phyloP scores from a whole-genome alignment of 2,113 vertebrate genomes.

The Gavialis gangeticus region DNA sequence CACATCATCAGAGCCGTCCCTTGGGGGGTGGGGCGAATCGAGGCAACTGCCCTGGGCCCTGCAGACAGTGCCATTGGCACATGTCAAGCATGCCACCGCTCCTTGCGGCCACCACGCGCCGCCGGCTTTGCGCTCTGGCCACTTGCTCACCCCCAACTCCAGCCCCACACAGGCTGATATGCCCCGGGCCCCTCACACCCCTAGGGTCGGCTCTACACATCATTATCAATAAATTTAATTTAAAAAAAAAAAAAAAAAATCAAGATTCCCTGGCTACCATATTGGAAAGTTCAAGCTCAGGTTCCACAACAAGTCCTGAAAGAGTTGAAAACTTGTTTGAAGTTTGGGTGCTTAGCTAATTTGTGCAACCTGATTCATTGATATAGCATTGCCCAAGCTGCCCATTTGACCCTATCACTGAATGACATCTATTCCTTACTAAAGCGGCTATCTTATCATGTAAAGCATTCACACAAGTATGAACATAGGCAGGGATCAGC shows the following conservation, averaged over 20 bases:
- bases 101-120: too few relatives aligned
- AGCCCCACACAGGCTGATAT: neutral
- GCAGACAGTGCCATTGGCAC: too few relatives aligned
- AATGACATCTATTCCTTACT: neutral
- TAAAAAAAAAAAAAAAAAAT: too few relatives aligned
- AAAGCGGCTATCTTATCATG: too few relatives aligned
- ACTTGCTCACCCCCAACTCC: too few relatives aligned
- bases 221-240: neutral
- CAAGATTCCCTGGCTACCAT: neutral
- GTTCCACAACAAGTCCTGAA: neutral
- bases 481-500: rapidly evolving
- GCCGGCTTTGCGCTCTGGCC: too few relatives aligned
- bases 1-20: too few relatives aligned
- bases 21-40: too few relatives aligned
- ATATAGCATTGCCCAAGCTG: neutral
- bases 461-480: rapidly evolving
- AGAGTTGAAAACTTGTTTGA: neutral
- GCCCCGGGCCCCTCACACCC: neutral
- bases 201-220: neutral
- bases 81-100: too few relatives aligned
- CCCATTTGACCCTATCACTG: neutral
- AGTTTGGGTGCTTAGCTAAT: too few relatives aligned
- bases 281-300: neutral
- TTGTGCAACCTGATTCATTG: neutral
- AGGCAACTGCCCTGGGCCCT: too few relatives aligned